phyloP scores from a whole-genome alignment of 2,797 vertebrate species.

The Amblyopsis hoosieri region DNA sequence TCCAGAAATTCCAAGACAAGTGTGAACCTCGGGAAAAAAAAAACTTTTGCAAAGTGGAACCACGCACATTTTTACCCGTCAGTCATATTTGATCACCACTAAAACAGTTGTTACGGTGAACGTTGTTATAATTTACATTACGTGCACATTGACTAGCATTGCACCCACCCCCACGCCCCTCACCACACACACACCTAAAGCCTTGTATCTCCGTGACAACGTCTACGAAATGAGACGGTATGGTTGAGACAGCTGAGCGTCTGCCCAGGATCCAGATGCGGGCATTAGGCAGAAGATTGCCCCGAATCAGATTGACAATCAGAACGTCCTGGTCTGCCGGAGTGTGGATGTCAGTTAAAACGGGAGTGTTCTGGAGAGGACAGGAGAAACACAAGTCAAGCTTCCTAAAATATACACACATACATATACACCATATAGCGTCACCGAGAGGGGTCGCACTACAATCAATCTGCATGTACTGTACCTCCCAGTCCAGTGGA shows the following conservation, averaged over 20 bases:
- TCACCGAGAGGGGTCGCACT: background rate
- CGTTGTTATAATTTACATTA: no score
- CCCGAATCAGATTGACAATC: conserved; percentile 75
- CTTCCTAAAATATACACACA: background rate
- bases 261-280: conserved; percentile 75
- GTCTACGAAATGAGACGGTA: conserved; percentile 65
- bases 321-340: conserved; percentile 51
- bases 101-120: no score
- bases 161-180: background rate
- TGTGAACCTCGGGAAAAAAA: no score
- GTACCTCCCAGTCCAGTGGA: conserved; percentile 70
- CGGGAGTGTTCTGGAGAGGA: conserved; percentile 53
- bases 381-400: background rate
- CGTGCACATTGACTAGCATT: no score
- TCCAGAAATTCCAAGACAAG: no score
- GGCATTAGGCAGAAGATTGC: conserved; percentile 63
- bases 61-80: no score
- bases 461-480: background rate
- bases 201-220: conserved; percentile 67
- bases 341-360: conserved; percentile 34
- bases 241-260: conserved; percentile 44
- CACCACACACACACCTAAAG: conserved; percentile 56
- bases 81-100: no score
- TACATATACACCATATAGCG: no score
- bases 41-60: no score